Base-by-base conservation (phyloP, 2,888 invertebrate genomes). In the Taenaris catops region DNA sequence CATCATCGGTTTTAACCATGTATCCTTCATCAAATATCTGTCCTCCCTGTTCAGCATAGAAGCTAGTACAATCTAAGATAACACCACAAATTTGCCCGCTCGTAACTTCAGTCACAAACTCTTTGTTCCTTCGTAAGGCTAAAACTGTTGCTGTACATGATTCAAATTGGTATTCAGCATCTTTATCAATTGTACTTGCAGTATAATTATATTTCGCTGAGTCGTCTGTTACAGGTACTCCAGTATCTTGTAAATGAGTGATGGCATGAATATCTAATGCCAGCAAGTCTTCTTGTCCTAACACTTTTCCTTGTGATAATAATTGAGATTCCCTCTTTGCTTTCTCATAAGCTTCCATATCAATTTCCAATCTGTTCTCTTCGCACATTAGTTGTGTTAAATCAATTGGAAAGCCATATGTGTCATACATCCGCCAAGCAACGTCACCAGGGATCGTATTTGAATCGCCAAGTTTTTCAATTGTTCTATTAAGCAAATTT, bases 1-100 rank as follows among this genome's bases (percentile, higher is more conserved):
- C 96, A 68, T 96, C 96, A 37, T 89, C 90, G 3, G 88, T 68
- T 86, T 96, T 96, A 0, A 93, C 92, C 70, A 98, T 89, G 53
- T 93, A 96, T 9, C 99, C 99, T 63, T 96, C 95, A 70, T 99
- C 99, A 70, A 91, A 98, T 57, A 97, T 98, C 86, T 99, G 99
- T 6, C 99, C 99, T 44, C 99, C 99, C 80, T 98, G 97, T 78
- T 99, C 99, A 0, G 99, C 98, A 78, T 99, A 99, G 78, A 99
- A 99, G 71, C 90, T 94, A 0, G 99, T 99, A 57, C 89, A 90
- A 69, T 99, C 96, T 40, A 99, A 84, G 46, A 99, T 84, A 34
- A 99, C 81, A 8, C 97, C 98, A 71, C 97, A 97, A 71, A 96
- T 95, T 59, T 96, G 93, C 0, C 97, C 97, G 12, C 94, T 91